Percentiles rank a stretch among this genome's conserved stretches.
Evolutionary conservation across 2,888 invertebrate species (phyloP).

Genomic region (Caenorhabditis auriculariae): DNA sequence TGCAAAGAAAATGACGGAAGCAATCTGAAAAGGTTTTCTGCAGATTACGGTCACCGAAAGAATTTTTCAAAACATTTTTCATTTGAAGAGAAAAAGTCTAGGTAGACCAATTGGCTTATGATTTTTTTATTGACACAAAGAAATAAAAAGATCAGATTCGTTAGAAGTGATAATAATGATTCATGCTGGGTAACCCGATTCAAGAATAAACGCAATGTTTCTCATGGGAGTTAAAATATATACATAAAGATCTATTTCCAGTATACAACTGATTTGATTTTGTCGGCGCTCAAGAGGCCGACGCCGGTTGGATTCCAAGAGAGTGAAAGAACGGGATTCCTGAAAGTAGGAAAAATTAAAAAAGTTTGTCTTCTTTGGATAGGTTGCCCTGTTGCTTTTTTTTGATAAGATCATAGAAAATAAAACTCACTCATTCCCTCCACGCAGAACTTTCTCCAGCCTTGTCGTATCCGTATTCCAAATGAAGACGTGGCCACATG

Average conservation of each 20-base stretch:
- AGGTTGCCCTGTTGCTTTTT: not conserved
- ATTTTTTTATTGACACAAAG: too few species aligned
- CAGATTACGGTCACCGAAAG: too few species aligned
- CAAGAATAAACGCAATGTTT: too few species aligned
- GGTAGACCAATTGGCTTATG: too few species aligned
- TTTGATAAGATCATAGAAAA: not conserved
- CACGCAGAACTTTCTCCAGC: slow-evolving; percentile 20
- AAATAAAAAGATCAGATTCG: too few species aligned
- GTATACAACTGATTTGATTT: slow-evolving; percentile 29
- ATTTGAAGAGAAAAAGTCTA: too few species aligned
- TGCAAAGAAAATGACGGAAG: too few species aligned
- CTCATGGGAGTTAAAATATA: too few species aligned
- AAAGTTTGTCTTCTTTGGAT: not conserved
- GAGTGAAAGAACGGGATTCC: slow-evolving; percentile 36
- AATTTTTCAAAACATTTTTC: too few species aligned
- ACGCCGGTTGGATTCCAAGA: slow-evolving; percentile 50
- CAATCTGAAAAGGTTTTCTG: too few species aligned
- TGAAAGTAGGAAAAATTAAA: slow-evolving; percentile 5
- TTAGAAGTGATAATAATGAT: too few species aligned
- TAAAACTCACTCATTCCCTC: slow-evolving; percentile 14
- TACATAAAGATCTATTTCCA: slow-evolving; percentile 38
- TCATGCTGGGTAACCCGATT: too few species aligned
- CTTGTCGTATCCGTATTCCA: slow-evolving; percentile 32
- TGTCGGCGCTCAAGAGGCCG: slow-evolving; percentile 41
- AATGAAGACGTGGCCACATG: slow-evolving; percentile 22